Base-by-base conservation (phyloP, 2,113 vertebrate species). In the Elephantulus edwardii region DNA sequence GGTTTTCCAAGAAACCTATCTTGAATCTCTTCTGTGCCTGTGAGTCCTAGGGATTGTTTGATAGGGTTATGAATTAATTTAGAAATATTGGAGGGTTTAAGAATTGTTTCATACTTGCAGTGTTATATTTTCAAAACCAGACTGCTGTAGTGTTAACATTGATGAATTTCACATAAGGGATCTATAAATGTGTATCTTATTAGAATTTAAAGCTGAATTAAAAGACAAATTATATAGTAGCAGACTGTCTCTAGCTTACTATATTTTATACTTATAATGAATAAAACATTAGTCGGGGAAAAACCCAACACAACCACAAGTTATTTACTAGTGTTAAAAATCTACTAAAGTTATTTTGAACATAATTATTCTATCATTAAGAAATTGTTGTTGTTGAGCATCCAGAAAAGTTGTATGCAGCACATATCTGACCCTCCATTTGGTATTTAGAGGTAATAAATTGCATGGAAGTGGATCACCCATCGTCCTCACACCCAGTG, bases 11-110 rank as follows among this genome's bases (percentile, higher is more conserved):
- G 6, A 0, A 42, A 50, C 9, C 8, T 46, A 91, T 48, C 24
- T 92, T 71, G 24, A 46, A 12, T 11, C 38, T 72, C 90, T 68
- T 35, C 24, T 64, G 26, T 38, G 62, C 1, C 9, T 64, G 4
- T 12, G 8, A 77, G 13, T 75, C 66, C 14, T 42, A 48, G 16
- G 70, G 44, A 72, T 92, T 87, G 24, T 95, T 92, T 92, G 28
- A 13, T 64, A 82, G 9, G 70, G 24, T 64, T 94, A 22, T 72
- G 11, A 71, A 86, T 77, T 88, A 13, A 82, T 85, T 91, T n/a
- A 35, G 62, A 91, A 84, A 6, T 8, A 30, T 38, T 60, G 5
- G 54, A 72, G 10, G 48, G 48, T 50, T n/a, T n/a, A n/a, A n/a
- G n/a, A n/a, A n/a, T n/a, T n/a, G n/a, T n/a, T n/a, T n/a, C n/a